These are phyloP conservation scores for Sebastes dallii DNA, from an alignment of 2,797 vertebrate genomes.

Conservation along the genomic window DNA sequence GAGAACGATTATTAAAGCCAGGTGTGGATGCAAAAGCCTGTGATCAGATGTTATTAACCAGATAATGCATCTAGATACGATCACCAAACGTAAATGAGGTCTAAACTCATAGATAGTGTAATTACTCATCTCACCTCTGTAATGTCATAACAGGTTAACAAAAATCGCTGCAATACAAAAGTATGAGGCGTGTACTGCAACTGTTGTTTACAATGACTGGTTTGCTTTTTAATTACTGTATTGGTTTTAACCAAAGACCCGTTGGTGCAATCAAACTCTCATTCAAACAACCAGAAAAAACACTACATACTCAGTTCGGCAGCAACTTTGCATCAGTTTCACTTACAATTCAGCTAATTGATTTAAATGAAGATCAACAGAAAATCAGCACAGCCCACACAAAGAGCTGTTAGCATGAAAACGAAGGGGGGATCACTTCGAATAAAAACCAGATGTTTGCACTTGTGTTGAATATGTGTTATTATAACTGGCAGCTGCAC, in stretches of 20 bases:
- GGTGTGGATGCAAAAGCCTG: background rate
- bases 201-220: background rate
- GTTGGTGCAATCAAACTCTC: background rate
- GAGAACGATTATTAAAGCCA: constrained; percentile 9
- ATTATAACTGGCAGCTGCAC: constrained; percentile 26
- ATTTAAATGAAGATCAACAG: background rate
- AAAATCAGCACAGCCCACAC: background rate
- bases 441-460: constrained; percentile 23
- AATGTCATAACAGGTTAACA: background rate
- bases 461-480: constrained; percentile 20
- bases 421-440: background rate
- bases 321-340: background rate
- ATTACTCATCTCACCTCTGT: background rate
- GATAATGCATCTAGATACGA: constrained; percentile 2
- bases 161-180: background rate
- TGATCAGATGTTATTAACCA: constrained; percentile 14
- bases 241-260: background rate
- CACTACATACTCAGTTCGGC: background rate
- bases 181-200: background rate
- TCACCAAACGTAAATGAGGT: background rate
- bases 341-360: background rate
- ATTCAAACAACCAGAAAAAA: background rate
- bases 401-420: background rate
- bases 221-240: background rate
- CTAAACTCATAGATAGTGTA: background rate